These are phyloP conservation scores for Bradypus variegatus DNA, from an alignment of 2,797 vertebrate species.

Conservation along the genomic window DNA sequence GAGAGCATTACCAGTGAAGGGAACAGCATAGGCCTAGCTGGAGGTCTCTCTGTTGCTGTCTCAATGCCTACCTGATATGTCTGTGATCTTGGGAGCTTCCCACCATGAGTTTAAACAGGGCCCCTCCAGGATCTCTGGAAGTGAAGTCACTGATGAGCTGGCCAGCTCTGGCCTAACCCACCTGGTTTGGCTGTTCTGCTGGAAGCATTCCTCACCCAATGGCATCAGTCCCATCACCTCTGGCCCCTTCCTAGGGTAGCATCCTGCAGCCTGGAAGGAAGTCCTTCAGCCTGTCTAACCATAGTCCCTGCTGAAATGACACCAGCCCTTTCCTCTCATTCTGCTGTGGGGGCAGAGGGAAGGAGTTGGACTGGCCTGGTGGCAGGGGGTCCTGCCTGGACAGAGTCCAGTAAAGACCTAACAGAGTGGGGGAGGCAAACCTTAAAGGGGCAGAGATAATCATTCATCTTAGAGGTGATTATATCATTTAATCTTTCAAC, in stretches of 20 bases:
- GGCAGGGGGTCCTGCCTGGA: background rate
- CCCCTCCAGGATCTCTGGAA: background rate
- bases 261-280: slow-evolving; percentile 46
- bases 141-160: background rate
- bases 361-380: background rate
- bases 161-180: background rate
- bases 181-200: background rate
- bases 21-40: background rate
- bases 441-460: background rate
- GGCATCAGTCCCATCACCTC: slow-evolving; percentile 11
- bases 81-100: slow-evolving; percentile 6
- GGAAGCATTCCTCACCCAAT: background rate
- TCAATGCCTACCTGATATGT: background rate
- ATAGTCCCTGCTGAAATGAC: slow-evolving; percentile 24
- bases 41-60: background rate
- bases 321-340: slow-evolving; percentile 39
- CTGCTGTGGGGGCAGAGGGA: background rate
- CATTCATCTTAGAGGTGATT: background rate
- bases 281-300: slow-evolving; percentile 48
- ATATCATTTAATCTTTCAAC: background rate
- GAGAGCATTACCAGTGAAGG: background rate
- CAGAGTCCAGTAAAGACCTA: background rate
- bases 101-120: background rate
- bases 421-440: background rate
- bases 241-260: slow-evolving; percentile 44